phyloP scores from a whole-genome alignment of 2,888 invertebrate species.

The Clanis bilineata region DNA sequence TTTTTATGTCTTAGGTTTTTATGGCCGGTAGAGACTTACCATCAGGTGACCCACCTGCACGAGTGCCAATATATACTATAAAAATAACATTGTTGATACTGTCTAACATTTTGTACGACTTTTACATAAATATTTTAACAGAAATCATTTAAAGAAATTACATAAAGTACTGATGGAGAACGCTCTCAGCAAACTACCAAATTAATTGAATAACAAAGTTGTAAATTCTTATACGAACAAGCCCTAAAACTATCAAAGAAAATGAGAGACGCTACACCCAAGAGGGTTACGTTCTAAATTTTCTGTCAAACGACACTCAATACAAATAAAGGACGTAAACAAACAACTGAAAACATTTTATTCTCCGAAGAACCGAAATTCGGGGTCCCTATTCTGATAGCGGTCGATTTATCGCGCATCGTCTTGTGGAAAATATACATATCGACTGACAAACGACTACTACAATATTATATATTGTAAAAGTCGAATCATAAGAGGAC shows the following conservation, averaged over 20 bases:
- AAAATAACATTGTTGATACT: no score
- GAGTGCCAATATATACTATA: no score
- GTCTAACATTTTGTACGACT: no score
- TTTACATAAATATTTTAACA: no score
- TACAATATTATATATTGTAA: background rate
- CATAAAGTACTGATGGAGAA: background rate
- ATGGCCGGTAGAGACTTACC: no score
- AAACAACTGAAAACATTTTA: conserved; percentile 18
- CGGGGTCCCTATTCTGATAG: background rate
- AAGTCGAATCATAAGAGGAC: background rate
- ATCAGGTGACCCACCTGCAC: no score
- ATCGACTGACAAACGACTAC: background rate
- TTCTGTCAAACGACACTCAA: conserved; percentile 5
- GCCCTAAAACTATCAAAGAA: background rate
- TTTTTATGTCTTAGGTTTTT: no score
- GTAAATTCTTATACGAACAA: background rate
- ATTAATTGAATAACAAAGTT: background rate
- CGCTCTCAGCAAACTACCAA: background rate
- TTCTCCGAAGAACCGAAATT: conserved; percentile 1
- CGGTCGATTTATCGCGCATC: background rate
- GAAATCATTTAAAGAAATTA: no score
- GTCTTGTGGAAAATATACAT: background rate
- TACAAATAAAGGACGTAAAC: conserved; percentile 13
- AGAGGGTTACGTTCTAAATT: conserved; percentile 8
- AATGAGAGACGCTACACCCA: background rate